Conservation (phyloP, 1,140 invertebrate genomes). For the Lordiphosa clarofinis region DNA sequence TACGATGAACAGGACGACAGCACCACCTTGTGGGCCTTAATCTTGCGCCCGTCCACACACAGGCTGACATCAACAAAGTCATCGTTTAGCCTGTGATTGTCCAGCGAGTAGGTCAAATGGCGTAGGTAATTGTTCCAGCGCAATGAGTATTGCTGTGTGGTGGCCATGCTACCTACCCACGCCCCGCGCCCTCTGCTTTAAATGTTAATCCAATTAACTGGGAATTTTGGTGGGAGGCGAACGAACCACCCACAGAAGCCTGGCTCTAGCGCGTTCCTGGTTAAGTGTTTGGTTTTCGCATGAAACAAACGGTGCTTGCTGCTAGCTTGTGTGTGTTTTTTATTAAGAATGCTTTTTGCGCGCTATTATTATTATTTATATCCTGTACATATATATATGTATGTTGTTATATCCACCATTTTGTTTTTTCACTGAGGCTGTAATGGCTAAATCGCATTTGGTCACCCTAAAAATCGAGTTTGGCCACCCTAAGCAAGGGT, state of each 20-base stretch:
- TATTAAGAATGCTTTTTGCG: not conserved
- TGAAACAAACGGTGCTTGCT: not conserved
- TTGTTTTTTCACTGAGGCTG: slow-evolving; percentile 18
- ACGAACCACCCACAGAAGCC: not conserved
- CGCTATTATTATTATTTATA: slow-evolving; percentile 10
- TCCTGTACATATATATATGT: slow-evolving; percentile 13
- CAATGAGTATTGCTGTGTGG: slow-evolving; percentile 85
- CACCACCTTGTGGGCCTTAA: slow-evolving; percentile 92
- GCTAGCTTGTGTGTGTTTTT: no score
- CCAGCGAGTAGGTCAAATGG: slow-evolving; percentile 88
- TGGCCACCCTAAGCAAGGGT: no score
- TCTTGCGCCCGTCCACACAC: slow-evolving; percentile 90
- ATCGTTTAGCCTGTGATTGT: slow-evolving; percentile 87
- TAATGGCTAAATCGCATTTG: no score
- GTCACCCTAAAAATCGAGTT: no score
- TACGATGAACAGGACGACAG: slow-evolving; percentile 91
- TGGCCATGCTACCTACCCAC: slow-evolving; percentile 56
- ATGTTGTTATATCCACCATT: slow-evolving; percentile 21
- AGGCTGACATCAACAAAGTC: slow-evolving; percentile 92
- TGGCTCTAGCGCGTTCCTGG: no score
- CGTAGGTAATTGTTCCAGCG: slow-evolving; percentile 89
- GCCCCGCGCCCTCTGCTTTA: not conserved
- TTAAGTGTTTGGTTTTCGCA: slow-evolving; percentile 1
- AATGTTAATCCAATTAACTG: slow-evolving; percentile 20
- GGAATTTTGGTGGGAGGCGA: not conserved